Evolutionary conservation across 2,888 invertebrate genomes (phyloP).

Genomic region (Germaria angustata): DNA sequence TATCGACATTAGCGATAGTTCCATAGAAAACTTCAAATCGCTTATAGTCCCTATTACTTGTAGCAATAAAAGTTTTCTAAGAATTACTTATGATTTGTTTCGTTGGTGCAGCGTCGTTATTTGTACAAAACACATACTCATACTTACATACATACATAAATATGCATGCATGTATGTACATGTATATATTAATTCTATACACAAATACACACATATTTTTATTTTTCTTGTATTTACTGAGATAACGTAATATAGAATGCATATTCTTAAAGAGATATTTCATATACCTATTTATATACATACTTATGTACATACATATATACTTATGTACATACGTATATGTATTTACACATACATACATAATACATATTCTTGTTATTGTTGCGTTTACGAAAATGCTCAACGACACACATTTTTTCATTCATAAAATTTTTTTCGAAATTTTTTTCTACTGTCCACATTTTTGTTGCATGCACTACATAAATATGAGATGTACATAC

Average conservation of each 20-base stretch:
- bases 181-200: too few species aligned
- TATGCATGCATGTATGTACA: too few species aligned
- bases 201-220: too few species aligned
- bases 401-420: background rate
- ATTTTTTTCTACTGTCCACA: background rate
- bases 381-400: too few species aligned
- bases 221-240: background rate
- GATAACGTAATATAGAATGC: background rate
- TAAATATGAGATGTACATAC: background rate
- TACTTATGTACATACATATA: background rate
- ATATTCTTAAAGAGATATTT: background rate
- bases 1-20: too few species aligned
- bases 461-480: background rate
- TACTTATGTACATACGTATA: background rate
- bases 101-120: too few species aligned
- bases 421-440: constrained; percentile 12
- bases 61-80: too few species aligned
- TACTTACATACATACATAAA: too few species aligned
- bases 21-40: too few species aligned
- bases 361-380: background rate
- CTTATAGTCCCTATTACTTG: too few species aligned
- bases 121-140: too few species aligned
- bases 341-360: background rate
- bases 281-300: background rate
- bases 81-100: too few species aligned